Evolutionary conservation across 2,113 vertebrate genomes (phyloP), one percentile per base, ranked within the genome.

Genomic region (Bostrychus sinensis): DNA sequence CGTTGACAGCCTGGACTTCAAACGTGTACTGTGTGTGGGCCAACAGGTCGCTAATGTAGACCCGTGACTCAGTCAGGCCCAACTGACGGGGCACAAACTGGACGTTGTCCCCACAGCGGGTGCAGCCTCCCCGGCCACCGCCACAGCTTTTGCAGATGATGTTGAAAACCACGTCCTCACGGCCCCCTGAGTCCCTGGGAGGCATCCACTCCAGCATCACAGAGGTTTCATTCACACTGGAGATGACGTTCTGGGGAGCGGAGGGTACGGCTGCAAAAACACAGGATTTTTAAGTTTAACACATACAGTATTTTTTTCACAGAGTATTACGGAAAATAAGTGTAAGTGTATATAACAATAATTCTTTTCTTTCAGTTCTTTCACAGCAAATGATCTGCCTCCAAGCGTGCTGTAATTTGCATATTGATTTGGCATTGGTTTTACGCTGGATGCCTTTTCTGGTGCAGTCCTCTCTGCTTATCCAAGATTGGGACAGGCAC

Each of bases 21-120:
- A 99, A 98, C 58, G 96, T 99, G 91, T 98, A 98, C 90, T 96
- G 96, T 0, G 96, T 99, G 93, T 98, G 96, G 0, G 97, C 96
- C 75, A 99, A 83, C 78, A 99, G 93, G 78, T 98, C 96, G 0
- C 95, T 98, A 84, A 99, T 97, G 87, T 96, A 96, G 55, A 99
- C 92, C 41, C 94, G 94, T 0, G 94, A 87, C 73, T 98, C 94
- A 0, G 94, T 95, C 75, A 98, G 92, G 54, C 97, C 96, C 86
- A 98, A 92, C 92, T 99, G 97, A 17, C 96, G 95, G 0, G 96
- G 97, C 0, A 94, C 43, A 0, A 98, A 99, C 89, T 98, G 96
- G 36, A 99, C 97, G 0, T 98, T 97, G 93, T 98, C 96, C 13
- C 96, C 96, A 0, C 97, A 99, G 82, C 97, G 96, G 0, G 95